Evolutionary conservation across 92 coral and sea anemone species (phyloP), one percentile per base, ranked within the genome.

Genomic region (Desmophyllum pertusum): DNA sequence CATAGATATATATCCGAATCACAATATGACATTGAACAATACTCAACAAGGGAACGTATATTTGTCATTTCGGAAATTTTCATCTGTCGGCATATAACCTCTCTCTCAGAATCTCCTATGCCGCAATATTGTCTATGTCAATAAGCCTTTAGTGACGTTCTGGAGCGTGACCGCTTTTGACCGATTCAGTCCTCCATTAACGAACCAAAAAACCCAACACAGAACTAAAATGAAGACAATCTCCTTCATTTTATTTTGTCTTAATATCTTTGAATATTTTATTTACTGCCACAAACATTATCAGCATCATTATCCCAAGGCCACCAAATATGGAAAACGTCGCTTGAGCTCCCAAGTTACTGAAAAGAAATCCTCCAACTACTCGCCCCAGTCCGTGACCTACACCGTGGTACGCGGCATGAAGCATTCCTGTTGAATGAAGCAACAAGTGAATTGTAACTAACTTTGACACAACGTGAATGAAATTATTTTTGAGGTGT

Each of bases 331-430:
- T 55, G 36, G 83, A 78, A 69, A 91, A 91, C 40, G 91, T 91
- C 14, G 74, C 81, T 62, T 83, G 79, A 27, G 91, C 65, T 27
- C 94, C 94, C 25, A 88, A 70, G 23, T 41, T 51, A 83, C 87
- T 86, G 48, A 91, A 82, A 10, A 91, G 86, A 35, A 83, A 79
- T 14, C 94, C 94, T 37, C 94, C 94, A 52, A 88, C 75, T 25
- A 91, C 91, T 61, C 88, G 83, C 11, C 94, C 94, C 67, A 89
- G 88, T 45, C 91, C 94, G 69, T 91, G 94, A 42, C 94, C 94
- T 63, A 91, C 70, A 2, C 94, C 94, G 68, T 89, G 89, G 61
- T 91, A 89, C 36, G 67, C 84, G 29, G 85, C 90, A n/a, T 91
- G 94, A 55, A 91, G 90, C 69, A 91, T 79, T 21, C 91, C 94